phyloP scores from a whole-genome alignment of 2,113 vertebrate genomes.

The Cryptoleucopteryx plumbea region DNA sequence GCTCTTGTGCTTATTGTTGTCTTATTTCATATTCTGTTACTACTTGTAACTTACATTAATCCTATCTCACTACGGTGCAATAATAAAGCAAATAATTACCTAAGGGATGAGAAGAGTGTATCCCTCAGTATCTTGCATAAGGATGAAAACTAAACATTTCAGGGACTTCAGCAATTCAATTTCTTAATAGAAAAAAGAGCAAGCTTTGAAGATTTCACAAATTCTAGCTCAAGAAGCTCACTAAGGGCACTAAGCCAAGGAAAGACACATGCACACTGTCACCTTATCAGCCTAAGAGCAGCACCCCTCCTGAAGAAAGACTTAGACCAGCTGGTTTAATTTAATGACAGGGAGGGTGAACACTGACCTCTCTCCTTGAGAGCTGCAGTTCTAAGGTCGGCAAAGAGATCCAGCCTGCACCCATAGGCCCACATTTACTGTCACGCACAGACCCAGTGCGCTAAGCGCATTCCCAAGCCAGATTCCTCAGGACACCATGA shows the following conservation, averaged over 20 bases:
- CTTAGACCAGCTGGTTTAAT: not conserved
- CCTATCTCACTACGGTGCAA: not conserved
- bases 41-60: not conserved
- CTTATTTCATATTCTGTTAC: not conserved
- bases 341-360: not conserved
- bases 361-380: not conserved
- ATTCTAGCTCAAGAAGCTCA: not conserved
- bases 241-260: not conserved
- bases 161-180: not conserved
- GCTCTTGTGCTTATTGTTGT: not conserved
- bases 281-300: not conserved
- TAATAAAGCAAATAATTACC: constrained; percentile 9
- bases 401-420: not conserved
- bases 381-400: not conserved
- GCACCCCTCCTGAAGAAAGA: not conserved
- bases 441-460: fast-evolving
- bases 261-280: fast-evolving
- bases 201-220: not conserved
- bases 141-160: not conserved
- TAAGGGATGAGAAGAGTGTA: not conserved
- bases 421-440: fast-evolving
- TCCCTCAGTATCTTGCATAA: not conserved
- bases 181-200: not conserved
- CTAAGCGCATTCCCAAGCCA: not conserved
- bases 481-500: not conserved